Evolutionary conservation across 2,888 invertebrate genomes (phyloP), one percentile per base, ranked within the genome.

Genomic region (Ochlodes sylvanus): DNA sequence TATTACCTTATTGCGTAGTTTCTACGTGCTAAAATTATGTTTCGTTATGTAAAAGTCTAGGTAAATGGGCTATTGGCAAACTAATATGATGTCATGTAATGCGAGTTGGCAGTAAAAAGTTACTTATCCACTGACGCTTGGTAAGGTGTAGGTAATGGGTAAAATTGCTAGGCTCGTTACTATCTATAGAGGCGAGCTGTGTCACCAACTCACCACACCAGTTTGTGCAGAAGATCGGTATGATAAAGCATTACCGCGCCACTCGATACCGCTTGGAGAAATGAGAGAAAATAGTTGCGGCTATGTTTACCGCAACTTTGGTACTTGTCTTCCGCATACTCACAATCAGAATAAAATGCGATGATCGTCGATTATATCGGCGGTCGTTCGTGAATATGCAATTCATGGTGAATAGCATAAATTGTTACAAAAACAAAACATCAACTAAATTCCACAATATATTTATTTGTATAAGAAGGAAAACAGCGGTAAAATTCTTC

Each of bases 281-380:
- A 65, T 62, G 65, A 65, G 65, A 69, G 69, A 65, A 65, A 69
- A 65, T 69, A 17, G 57, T 57, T 69, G 69, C 34, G 69, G 69
- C 42, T 12, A 44, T 52, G 47, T 67, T 63, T 61, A 42, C 62
- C 69, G 66, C 63, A 62, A 61, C 42, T 65, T 41, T 54, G 17
- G 50, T 57, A 47, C 50, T 52, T 60, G 52, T 60, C 58, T 66
- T 66, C 66, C 66, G 66, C 66, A 66, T 66, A 60, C 52, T 42
- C 6, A 66, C 65, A 60, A 41, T 60, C 52, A 32, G 58, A 66
- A 60, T 66, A 66, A 60, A 60, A 66, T 60, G 58, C 60, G 21
- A 12, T 60, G 58, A 60, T 27, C 52, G 58, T 19, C 52, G 52
- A 58, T 57, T 50, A 58, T 41, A 58, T 65, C 19, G 38, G 38